A percentile compares a stretch with the other conserved stretches of the same genome.
Evolutionary conservation across 2,888 invertebrate species (phyloP).

Genomic region (Lamellibrachia satsuma): DNA sequence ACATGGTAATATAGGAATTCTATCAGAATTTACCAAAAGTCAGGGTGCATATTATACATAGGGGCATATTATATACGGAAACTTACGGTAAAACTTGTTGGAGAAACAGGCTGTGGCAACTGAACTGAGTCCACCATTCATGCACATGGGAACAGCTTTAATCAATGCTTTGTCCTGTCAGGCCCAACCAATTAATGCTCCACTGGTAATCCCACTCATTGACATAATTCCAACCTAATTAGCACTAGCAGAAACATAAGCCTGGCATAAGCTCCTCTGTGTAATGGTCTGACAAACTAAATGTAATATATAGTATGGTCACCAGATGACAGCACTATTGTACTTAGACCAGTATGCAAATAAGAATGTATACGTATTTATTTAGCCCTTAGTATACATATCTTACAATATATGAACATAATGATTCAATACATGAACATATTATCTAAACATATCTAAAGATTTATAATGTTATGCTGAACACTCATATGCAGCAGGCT

Average conservation of each 20-base stretch:
- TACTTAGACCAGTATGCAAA: not conserved
- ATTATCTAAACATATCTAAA: too few relatives aligned
- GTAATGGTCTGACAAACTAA: not conserved
- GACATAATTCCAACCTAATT: conserved; percentile 12
- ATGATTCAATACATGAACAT: too few relatives aligned
- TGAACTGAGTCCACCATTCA: not conserved
- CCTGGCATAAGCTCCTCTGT: not conserved
- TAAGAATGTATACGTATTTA: not conserved
- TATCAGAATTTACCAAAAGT: too few relatives aligned
- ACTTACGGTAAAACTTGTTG: not conserved
- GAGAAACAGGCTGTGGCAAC: not conserved
- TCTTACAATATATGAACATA: too few relatives aligned
- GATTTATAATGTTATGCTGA: too few relatives aligned
- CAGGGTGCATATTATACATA: too few relatives aligned
- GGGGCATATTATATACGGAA: too few relatives aligned
- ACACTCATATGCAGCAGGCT: too few relatives aligned
- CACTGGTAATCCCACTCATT: not conserved
- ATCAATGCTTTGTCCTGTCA: not conserved
- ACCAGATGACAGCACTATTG: not conserved
- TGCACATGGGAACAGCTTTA: not conserved
- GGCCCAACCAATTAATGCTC: not conserved
- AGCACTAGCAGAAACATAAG: not conserved
- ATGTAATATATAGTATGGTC: not conserved
- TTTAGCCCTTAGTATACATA: too few relatives aligned
- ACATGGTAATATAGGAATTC: too few relatives aligned